Base-by-base conservation (phyloP, 2,113 vertebrate species). In the Psittacula cyanocephala region DNA sequence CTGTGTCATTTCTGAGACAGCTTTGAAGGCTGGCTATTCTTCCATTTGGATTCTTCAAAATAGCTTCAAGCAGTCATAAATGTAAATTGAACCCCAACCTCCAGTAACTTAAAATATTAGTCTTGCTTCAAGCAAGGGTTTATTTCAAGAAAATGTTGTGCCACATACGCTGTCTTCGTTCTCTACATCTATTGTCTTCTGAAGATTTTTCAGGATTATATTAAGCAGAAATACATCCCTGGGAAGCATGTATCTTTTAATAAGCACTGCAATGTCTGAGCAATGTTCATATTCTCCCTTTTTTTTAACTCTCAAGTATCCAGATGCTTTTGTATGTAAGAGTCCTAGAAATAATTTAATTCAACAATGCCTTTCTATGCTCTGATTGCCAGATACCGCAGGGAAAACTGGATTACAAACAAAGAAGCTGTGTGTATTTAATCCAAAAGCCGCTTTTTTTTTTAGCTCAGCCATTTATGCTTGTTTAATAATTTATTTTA, bases 391-490 rank as follows among this genome's bases (percentile, higher is more conserved):
- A 88, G 76, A 70, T 93, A 93, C 64, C 60, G 77, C 35, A 80
- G 41, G 31, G 44, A 63, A 87, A 95, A 81, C 68, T 53, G 43
- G 71, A 70, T 89, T 88, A 67, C 78, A 93, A 88, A 83, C 86
- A 95, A 80, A 94, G n/a, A 60, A 94, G 53, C 67, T 95, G 85
- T 46, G 25, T 52, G 17, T 70, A 67, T 89, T 95, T 85, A 95
- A 94, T 79, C 41, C 53, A 78, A 89, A 11, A 72, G 35, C 12
- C 50, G 41, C 7, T 47, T 65, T 53, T 86, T 44, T 46, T 84
- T 28, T 88, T 70, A 89, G 33, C 52, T 93, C 69, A 43, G 77
- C 92, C 62, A 89, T 64, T 71, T 88, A 80, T 72, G 52, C 17
- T 69, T 69, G 81, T 92, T 75, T 67, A 91, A 76, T 63, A 78